Percentiles rank a stretch among this genome's conserved stretches.
phyloP scores from a whole-genome alignment of 2,113 vertebrate species.

The Gasterosteus nipponicus region DNA sequence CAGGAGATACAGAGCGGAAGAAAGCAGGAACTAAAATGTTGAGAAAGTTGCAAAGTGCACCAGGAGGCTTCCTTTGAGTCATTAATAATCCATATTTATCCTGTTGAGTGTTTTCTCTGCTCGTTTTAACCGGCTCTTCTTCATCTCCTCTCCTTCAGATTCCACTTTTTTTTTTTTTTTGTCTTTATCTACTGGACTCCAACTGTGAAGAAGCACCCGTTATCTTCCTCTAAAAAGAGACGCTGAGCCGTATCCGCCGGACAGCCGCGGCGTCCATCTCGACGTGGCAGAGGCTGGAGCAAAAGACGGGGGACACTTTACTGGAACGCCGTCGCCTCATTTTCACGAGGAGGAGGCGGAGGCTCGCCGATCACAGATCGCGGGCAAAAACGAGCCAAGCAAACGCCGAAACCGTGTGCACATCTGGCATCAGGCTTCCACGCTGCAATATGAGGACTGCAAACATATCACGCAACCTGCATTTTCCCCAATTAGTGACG shows the following conservation, averaged over 20 bases:
- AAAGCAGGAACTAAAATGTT: too few relatives aligned
- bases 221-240: conserved; percentile 60
- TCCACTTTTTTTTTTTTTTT: conserved; percentile 56
- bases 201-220: conserved; percentile 77
- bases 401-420: conserved; percentile 31
- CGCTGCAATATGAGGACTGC: conserved; percentile 38
- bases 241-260: conserved; percentile 50
- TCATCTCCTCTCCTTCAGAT: conserved; percentile 65
- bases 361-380: conserved; percentile 14
- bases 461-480: conserved; percentile 43
- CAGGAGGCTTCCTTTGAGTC: too few relatives aligned
- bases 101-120: background rate
- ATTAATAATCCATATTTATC: too few relatives aligned
- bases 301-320: conserved; percentile 5
- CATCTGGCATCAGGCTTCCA: conserved; percentile 46
- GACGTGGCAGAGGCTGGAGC: conserved; percentile 22
- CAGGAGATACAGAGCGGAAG: background rate
- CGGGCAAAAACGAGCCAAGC: conserved; percentile 57
- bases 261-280: conserved; percentile 58
- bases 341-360: conserved; percentile 30
- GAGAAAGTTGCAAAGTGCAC: too few relatives aligned
- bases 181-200: conserved; percentile 75
- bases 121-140: conserved; percentile 34
- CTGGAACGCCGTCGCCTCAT: conserved; percentile 43
- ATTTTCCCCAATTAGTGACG: conserved; percentile 38